These are phyloP conservation scores for Mionectes olivaceus DNA, from an alignment of 2,797 vertebrate species.

Conservation along the genomic window DNA sequence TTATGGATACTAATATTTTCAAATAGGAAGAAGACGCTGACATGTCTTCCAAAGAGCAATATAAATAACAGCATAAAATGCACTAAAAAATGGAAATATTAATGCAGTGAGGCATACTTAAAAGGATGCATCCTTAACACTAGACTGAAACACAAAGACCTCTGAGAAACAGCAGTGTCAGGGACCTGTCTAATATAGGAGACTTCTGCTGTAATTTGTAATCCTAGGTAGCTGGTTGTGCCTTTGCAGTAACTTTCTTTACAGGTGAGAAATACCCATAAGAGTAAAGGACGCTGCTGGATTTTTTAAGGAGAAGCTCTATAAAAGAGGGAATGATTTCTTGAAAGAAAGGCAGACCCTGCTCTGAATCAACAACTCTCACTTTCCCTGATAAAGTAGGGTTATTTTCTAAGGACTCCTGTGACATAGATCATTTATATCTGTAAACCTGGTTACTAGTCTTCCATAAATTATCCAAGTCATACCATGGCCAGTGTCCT, in stretches of 20 bases:
- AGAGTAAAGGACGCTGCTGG: neutral
- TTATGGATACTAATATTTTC: neutral
- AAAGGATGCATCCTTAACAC: neutral
- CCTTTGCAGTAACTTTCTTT: neutral
- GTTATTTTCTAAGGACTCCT: neutral
- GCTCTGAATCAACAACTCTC: neutral
- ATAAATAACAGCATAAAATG: neutral
- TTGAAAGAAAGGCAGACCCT: neutral
- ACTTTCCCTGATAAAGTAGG: neutral
- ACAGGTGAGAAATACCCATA: neutral
- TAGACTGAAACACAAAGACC: neutral
- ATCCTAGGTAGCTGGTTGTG: neutral
- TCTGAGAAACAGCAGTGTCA: neutral
- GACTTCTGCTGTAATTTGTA: neutral
- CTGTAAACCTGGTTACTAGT: neutral
- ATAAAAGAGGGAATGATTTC: neutral
- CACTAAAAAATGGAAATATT: neutral
- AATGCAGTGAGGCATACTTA: accelerated
- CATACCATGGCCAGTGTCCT: neutral
- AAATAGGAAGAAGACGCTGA: neutral
- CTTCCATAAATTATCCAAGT: neutral
- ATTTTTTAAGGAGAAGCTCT: neutral
- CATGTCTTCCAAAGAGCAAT: neutral
- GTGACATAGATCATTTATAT: neutral
- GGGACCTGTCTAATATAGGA: neutral